Evolutionary conservation across 2,113 vertebrate genomes (phyloP).

Genomic region (Erythrolamprus reginae): DNA sequence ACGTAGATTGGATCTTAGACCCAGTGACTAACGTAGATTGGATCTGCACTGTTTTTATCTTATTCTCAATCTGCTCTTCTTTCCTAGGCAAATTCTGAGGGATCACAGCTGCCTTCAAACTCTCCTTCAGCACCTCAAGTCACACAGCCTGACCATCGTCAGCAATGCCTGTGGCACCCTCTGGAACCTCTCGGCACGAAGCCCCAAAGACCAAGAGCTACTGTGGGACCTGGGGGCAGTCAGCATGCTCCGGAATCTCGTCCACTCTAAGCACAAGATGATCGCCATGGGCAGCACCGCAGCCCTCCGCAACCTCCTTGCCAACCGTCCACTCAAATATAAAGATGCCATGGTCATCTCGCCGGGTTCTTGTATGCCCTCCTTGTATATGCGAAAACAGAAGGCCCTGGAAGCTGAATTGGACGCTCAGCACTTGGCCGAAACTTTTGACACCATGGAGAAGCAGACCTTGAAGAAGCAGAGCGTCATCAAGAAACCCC

Average conservation of each 20-base stretch:
- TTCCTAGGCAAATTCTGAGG: slow-evolving; percentile 83
- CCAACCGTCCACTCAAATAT: slow-evolving; percentile 89
- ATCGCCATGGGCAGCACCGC: slow-evolving; percentile 98
- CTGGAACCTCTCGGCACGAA: slow-evolving; percentile 95
- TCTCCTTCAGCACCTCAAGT: slow-evolving; percentile 91
- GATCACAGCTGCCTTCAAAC: slow-evolving; percentile 97
- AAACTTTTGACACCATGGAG: slow-evolving; percentile 89
- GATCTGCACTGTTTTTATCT: background rate
- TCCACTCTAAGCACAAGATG: slow-evolving; percentile 99
- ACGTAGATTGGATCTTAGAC: no score
- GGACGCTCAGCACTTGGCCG: slow-evolving; percentile 85
- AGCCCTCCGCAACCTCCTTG: slow-evolving; percentile 90
- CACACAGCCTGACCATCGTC: slow-evolving; percentile 97
- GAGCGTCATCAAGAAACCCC: slow-evolving; percentile 74
- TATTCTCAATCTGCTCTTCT: background rate
- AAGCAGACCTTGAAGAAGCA: slow-evolving; percentile 82
- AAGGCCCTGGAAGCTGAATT: slow-evolving; percentile 92
- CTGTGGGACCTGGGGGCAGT: slow-evolving; percentile 95
- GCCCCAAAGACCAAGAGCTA: slow-evolving; percentile 89
- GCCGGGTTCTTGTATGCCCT: slow-evolving; percentile 89
- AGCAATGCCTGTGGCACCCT: slow-evolving; percentile 98
- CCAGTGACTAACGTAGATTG: no score
- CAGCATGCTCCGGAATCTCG: slow-evolving; percentile 96
- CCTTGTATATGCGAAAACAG: slow-evolving; percentile 94
- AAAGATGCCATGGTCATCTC: slow-evolving; percentile 84